phyloP scores from a whole-genome alignment of 2,797 vertebrate genomes.

The Melanotaenia nigrans region DNA sequence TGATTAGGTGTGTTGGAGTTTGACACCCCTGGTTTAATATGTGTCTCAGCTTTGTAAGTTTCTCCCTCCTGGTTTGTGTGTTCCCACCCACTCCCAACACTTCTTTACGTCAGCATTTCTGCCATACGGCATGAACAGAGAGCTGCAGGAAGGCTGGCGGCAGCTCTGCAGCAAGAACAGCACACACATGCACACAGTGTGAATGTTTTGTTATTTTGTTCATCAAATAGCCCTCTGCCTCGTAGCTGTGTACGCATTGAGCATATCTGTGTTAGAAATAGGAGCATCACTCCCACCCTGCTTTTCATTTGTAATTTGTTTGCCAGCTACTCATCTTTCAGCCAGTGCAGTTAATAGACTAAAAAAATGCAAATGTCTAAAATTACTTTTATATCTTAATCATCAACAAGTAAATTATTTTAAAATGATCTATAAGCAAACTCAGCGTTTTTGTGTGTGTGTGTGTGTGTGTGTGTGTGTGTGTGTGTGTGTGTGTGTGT shows the following conservation, averaged over 20 bases:
- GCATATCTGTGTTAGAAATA: neutral
- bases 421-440: neutral
- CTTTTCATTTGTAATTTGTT: neutral
- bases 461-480: too few species aligned
- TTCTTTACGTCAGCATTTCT: conserved; percentile 73
- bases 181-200: conserved; percentile 3
- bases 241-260: neutral
- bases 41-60: conserved; percentile 19
- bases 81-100: conserved; percentile 28
- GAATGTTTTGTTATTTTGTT: neutral
- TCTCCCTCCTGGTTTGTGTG: conserved; percentile 10
- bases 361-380: neutral
- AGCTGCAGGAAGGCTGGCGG: conserved; percentile 51
- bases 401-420: conserved; percentile 1
- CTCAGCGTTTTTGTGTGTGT: neutral
- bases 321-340: neutral
- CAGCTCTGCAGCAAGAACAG: conserved; percentile 49
- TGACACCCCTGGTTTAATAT: conserved; percentile 5
- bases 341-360: neutral
- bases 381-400: neutral
- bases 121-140: conserved; percentile 46
- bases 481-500: too few species aligned
- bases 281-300: neutral
- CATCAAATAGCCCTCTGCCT: neutral
- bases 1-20: too few species aligned